Conservation (phyloP, 2,113 vertebrate genomes). For the Coptodon bakossiorum region DNA sequence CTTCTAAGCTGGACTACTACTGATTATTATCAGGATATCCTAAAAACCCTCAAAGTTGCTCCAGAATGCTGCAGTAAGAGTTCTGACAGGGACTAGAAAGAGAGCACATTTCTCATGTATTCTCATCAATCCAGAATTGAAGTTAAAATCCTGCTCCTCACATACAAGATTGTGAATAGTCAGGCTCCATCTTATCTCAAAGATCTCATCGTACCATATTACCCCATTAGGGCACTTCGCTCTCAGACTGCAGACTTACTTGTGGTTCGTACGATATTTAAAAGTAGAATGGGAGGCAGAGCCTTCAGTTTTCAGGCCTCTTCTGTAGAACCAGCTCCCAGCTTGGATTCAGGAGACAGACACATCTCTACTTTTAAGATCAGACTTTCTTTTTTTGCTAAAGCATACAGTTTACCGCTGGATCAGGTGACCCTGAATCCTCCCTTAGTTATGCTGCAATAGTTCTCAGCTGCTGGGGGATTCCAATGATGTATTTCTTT, state of each 20-base stretch:
- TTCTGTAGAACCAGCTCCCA: neutral
- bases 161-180: neutral
- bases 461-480: neutral
- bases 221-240: neutral
- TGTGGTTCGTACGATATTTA: neutral
- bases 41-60: neutral
- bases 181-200: rapidly evolving
- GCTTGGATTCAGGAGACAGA: neutral
- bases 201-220: neutral
- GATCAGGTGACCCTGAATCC: neutral
- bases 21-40: neutral
- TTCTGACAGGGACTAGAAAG: neutral
- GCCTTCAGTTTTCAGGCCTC: neutral
- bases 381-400: neutral
- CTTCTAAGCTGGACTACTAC: neutral
- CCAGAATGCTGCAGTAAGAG: rapidly evolving
- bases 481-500: rapidly evolving
- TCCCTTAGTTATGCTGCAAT: neutral
- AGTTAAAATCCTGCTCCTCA: neutral
- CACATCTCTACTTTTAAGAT: rapidly evolving
- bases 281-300: rapidly evolving
- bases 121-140: neutral
- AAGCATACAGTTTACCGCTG: rapidly evolving
- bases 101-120: neutral
- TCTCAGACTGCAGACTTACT: neutral